A percentile compares a stretch with the other conserved stretches of the same genome.
phyloP scores from a whole-genome alignment of 2,888 invertebrate genomes.

The Lasioglossum calceatum region DNA sequence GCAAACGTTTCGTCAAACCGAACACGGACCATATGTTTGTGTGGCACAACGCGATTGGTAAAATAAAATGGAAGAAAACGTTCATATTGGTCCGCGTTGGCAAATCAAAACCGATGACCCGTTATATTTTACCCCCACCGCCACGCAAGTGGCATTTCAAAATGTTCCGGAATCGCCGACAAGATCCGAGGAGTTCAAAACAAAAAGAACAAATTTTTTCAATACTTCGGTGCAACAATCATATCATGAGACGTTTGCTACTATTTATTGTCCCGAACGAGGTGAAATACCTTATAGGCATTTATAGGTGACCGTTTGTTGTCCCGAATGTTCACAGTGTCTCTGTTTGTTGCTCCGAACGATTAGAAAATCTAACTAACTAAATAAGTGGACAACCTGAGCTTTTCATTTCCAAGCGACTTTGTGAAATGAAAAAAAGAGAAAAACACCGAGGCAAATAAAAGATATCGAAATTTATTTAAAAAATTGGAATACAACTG shows the following conservation, averaged over 20 bases:
- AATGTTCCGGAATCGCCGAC: background rate
- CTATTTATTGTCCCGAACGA: too few relatives aligned
- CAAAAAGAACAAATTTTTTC: too few relatives aligned
- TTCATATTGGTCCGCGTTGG: constrained; percentile 77
- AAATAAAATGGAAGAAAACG: constrained; percentile 28
- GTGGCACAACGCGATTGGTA: constrained; percentile 80
- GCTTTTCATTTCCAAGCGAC: background rate
- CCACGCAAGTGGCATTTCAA: background rate
- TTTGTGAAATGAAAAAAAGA: background rate
- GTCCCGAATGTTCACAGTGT: too few relatives aligned
- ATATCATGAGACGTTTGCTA: too few relatives aligned
- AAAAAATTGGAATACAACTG: constrained; percentile 4
- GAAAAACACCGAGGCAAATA: background rate
- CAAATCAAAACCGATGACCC: constrained; percentile 67
- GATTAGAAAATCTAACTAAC: too few relatives aligned
- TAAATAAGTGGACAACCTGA: too few relatives aligned
- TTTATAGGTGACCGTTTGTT: too few relatives aligned
- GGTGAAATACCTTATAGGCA: too few relatives aligned
- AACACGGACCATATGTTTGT: constrained; percentile 77
- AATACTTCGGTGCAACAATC: too few relatives aligned
- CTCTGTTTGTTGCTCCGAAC: too few relatives aligned
- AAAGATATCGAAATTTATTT: constrained; percentile 22
- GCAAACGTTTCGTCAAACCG: constrained; percentile 46
- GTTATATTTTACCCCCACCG: constrained; percentile 24
- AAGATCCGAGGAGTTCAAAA: background rate